Evolutionary conservation across 2,888 invertebrate species (phyloP).

Genomic region (Hirtodrosophila alboralis): DNA sequence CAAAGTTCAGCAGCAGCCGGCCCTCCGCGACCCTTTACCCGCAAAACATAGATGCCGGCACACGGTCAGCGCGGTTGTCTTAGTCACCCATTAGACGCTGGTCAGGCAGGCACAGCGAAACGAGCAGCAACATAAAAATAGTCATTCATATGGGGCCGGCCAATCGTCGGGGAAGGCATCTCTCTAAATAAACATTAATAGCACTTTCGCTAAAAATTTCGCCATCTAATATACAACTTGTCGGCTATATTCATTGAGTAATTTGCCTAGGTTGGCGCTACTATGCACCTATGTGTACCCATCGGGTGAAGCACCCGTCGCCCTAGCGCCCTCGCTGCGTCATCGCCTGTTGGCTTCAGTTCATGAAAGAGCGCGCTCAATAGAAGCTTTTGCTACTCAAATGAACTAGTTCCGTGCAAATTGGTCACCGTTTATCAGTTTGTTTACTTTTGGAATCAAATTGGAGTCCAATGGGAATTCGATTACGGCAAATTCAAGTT

Average conservation of each 20-base stretch:
- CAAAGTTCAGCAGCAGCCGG: slow-evolving; percentile 13
- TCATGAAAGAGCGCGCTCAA: no score
- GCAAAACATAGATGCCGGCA: slow-evolving; percentile 35
- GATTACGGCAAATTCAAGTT: no score
- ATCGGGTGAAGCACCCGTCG: slow-evolving; percentile 24
- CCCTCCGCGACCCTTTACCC: not conserved
- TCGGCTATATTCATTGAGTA: slow-evolving; percentile 57
- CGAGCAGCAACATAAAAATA: slow-evolving; percentile 45
- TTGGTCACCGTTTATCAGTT: no score
- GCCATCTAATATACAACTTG: slow-evolving; percentile 30
- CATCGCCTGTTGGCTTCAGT: not conserved
- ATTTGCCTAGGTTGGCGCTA: slow-evolving; percentile 32
- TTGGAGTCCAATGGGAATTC: no score
- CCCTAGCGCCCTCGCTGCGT: slow-evolving; percentile 4
- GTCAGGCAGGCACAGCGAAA: slow-evolving; percentile 7
- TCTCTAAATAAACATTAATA: slow-evolving; percentile 45
- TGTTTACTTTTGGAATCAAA: no score
- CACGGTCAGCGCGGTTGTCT: slow-evolving; percentile 31
- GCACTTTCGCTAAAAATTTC: slow-evolving; percentile 63
- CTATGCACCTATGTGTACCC: slow-evolving; percentile 17
- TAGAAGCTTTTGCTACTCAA: no score
- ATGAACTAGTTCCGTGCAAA: no score
- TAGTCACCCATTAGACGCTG: slow-evolving; percentile 43
- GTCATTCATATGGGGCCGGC: slow-evolving; percentile 58
- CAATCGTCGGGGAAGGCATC: slow-evolving; percentile 30